These are phyloP conservation scores for Ahaetulla prasina DNA, from an alignment of 2,113 vertebrate genomes.

Conservation along the genomic window DNA sequence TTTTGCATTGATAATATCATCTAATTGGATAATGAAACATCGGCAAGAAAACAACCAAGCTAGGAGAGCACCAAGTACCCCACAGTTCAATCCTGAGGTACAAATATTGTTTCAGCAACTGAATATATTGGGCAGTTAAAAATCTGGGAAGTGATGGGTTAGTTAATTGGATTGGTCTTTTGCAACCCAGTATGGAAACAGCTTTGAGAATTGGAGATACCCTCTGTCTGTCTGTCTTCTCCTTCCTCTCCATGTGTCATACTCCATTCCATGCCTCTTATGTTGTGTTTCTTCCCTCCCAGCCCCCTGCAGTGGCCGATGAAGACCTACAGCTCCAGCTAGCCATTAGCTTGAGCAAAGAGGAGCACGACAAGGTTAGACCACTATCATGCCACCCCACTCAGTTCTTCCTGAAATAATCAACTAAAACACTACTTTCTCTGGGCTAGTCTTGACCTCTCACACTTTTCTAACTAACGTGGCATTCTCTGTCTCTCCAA, in stretches of 20 bases:
- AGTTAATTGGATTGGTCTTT: background rate
- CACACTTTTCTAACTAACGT: background rate
- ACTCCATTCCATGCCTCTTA: conserved; percentile 56
- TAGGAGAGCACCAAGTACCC: background rate
- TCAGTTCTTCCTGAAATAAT: background rate
- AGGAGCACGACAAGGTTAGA: conserved; percentile 86
- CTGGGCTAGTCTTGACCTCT: background rate
- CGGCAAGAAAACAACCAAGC: background rate
- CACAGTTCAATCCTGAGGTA: background rate
- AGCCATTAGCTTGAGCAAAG: conserved; percentile 89
- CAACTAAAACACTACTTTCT: conserved; percentile 18
- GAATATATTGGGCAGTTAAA: background rate
- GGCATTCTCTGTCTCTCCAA: conserved; percentile 1
- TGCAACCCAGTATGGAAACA: background rate
- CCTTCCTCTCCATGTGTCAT: conserved; percentile 12
- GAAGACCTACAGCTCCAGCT: conserved; percentile 83
- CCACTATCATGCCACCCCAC: background rate
- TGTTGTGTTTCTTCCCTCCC: conserved; percentile 57
- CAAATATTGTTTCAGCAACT: background rate
- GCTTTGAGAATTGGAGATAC: background rate
- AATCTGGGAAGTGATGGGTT: background rate
- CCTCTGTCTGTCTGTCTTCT: background rate
- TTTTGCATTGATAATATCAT: background rate
- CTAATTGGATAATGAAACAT: background rate
- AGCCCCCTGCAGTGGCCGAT: conserved; percentile 80